These are phyloP conservation scores for Eupsilia transversa DNA, from an alignment of 2,888 invertebrate species.

Conservation along the genomic window DNA sequence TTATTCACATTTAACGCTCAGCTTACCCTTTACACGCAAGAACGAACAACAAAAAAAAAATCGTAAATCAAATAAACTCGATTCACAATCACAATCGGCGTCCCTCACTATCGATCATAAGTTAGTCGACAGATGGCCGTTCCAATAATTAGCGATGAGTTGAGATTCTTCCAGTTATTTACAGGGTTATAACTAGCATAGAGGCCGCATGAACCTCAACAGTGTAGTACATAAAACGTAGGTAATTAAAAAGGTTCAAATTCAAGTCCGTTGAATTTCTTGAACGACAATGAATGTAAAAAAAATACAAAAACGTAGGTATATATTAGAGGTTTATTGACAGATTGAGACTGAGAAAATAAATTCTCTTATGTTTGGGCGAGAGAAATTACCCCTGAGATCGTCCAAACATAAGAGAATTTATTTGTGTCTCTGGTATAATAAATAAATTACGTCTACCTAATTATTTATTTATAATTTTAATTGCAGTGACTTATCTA, in stretches of 20 bases:
- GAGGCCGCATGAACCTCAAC: neutral
- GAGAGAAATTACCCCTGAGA: too few relatives aligned
- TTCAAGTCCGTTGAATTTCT: neutral
- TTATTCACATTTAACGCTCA: conserved; percentile 23
- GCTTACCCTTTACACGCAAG: conserved; percentile 40
- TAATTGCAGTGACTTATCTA: conserved; percentile 10
- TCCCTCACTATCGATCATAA: conserved; percentile 75
- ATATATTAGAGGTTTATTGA: neutral
- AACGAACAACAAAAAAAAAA: conserved; percentile 49
- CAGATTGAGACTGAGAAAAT: neutral
- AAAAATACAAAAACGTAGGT: neutral
- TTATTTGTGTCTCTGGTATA: neutral
- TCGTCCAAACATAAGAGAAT: neutral
- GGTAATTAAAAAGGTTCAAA: neutral
- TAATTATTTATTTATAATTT: too few relatives aligned
- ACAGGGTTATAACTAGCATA: conserved; percentile 22
- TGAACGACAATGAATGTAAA: neutral
- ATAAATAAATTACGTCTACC: too few relatives aligned
- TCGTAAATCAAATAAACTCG: conserved; percentile 59
- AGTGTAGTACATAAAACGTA: neutral
- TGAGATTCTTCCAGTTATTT: conserved; percentile 42
- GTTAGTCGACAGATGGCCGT: conserved; percentile 82
- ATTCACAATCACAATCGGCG: conserved; percentile 59
- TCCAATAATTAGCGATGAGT: conserved; percentile 65
- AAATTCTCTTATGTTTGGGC: too few relatives aligned